Conservation (phyloP, 2,888 invertebrate species). For the Leucania comma region DNA sequence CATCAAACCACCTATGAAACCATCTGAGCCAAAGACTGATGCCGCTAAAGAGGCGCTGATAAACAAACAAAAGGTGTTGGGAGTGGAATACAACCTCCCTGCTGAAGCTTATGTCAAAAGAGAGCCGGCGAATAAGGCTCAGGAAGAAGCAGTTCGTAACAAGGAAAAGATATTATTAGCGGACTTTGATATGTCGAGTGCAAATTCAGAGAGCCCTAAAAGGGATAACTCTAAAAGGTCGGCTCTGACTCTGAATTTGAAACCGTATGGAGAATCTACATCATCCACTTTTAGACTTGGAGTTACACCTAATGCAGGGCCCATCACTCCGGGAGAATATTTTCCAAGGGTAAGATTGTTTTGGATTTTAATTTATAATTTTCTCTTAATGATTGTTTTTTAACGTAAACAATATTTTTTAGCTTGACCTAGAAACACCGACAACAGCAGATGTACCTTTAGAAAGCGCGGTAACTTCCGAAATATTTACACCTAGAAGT, state of each 20-base stretch:
- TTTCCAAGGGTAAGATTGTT: constrained; percentile 80
- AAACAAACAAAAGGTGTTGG: constrained; percentile 91
- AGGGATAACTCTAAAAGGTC: constrained; percentile 74
- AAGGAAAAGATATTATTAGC: constrained; percentile 74
- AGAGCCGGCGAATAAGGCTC: constrained; percentile 80
- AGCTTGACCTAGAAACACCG: constrained; percentile 89
- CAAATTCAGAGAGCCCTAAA: constrained; percentile 58
- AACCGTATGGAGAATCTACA: constrained; percentile 76
- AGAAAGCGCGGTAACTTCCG: constrained; percentile 79
- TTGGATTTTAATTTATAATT: not conserved
- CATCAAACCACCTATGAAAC: constrained; percentile 54
- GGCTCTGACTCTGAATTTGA: constrained; percentile 83
- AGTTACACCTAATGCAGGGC: constrained; percentile 76
- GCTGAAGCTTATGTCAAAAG: constrained; percentile 66
- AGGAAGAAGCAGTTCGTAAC: constrained; percentile 83
- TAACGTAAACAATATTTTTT: constrained; percentile 45
- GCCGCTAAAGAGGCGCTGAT: constrained; percentile 91
- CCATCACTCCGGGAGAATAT: constrained; percentile 83
- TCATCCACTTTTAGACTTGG: constrained; percentile 57
- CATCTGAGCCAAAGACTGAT: constrained; percentile 77
- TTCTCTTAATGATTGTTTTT: not conserved
- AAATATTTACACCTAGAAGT: constrained; percentile 80
- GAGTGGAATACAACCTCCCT: constrained; percentile 91
- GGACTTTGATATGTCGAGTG: constrained; percentile 70
- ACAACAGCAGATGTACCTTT: constrained; percentile 86